These are phyloP conservation scores for Branchellion lobata DNA, from an alignment of 2,888 invertebrate species.

Conservation along the genomic window DNA sequence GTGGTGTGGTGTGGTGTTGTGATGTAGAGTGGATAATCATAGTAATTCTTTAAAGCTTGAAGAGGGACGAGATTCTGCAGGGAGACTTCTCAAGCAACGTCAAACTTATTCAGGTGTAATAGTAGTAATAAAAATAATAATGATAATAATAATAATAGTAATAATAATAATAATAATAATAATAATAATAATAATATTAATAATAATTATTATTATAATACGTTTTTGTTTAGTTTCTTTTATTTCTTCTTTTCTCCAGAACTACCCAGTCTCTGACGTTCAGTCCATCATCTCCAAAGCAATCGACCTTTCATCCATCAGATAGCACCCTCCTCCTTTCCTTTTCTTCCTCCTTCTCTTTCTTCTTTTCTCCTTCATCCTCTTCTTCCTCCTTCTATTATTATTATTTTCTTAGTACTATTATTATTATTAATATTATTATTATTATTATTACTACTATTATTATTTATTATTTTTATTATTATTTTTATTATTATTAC, in stretches of 20 bases:
- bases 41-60: too few relatives aligned
- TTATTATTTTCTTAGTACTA: too few relatives aligned
- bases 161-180: neutral
- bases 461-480: neutral
- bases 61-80: slow-evolving; percentile 77
- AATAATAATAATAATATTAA: neutral
- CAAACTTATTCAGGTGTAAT: slow-evolving; percentile 77
- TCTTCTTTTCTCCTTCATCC: too few relatives aligned
- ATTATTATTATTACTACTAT: neutral
- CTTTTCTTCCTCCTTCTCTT: neutral
- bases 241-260: slow-evolving; percentile 46
- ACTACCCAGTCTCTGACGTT: slow-evolving; percentile 51
- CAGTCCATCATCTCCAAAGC: slow-evolving; percentile 50
- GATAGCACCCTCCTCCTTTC: neutral
- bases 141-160: slow-evolving; percentile 3
- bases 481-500: neutral
- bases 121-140: slow-evolving; percentile 11
- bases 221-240: neutral
- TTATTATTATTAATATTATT: too few relatives aligned
- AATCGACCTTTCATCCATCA: slow-evolving; percentile 46
- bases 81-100: slow-evolving; percentile 92
- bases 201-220: neutral
- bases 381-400: too few relatives aligned
- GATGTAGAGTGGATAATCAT: too few relatives aligned
- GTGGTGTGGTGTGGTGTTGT: too few relatives aligned